phyloP scores from a whole-genome alignment of 1,140 invertebrate species.

The Zophobas atratus region DNA sequence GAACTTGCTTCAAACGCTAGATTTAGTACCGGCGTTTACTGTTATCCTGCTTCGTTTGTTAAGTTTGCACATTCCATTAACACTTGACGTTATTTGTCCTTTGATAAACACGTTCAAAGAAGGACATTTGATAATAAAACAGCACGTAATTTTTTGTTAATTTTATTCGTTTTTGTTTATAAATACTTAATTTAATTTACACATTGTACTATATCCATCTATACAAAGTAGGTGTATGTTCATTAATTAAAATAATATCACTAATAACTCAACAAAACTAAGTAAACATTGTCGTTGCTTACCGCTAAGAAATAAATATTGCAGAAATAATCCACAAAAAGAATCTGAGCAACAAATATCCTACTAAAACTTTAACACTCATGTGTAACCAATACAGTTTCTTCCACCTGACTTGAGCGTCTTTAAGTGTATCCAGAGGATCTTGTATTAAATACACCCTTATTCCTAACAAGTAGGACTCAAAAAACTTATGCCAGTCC shows the following conservation, averaged over 20 bases:
- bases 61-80: too few relatives aligned
- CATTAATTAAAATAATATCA: slow-evolving; percentile 7
- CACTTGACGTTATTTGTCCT: too few relatives aligned
- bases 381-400: slow-evolving; percentile 71
- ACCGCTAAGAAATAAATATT: slow-evolving; percentile 16
- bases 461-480: slow-evolving; percentile 77
- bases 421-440: slow-evolving; percentile 75
- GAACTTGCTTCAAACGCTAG: too few relatives aligned
- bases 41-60: too few relatives aligned
- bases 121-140: too few relatives aligned
- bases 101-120: too few relatives aligned
- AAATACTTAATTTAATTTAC: too few relatives aligned
- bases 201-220: too few relatives aligned
- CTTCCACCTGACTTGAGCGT: slow-evolving; percentile 73
- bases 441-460: slow-evolving; percentile 82
- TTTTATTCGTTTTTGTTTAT: too few relatives aligned
- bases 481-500: slow-evolving; percentile 79
- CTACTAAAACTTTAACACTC: slow-evolving; percentile 66
- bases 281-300: neutral
- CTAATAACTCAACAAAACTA: neutral
- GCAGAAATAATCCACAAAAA: slow-evolving; percentile 41
- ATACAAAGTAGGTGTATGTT: too few relatives aligned
- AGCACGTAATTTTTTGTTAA: too few relatives aligned
- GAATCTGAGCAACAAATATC: slow-evolving; percentile 46
- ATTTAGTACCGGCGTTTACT: too few relatives aligned